These are phyloP conservation scores for Alca torda DNA, from an alignment of 2,797 vertebrate genomes.

Conservation along the genomic window DNA sequence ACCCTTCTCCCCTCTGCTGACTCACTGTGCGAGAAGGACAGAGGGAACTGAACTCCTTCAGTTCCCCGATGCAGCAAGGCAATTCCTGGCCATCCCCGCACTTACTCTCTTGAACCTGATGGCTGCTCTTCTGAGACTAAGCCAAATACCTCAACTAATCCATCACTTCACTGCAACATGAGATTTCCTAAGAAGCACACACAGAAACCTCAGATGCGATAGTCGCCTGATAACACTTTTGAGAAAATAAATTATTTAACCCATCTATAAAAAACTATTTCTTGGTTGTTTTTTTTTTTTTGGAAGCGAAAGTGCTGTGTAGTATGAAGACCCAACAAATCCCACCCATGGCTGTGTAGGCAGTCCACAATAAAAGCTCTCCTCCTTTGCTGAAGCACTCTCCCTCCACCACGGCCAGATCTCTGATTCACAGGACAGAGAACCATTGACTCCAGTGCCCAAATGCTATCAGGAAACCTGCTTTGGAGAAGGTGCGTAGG, in stretches of 20 bases:
- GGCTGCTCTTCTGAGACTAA: neutral
- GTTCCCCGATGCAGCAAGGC: neutral
- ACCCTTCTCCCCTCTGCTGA: neutral
- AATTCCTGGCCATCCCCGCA: neutral
- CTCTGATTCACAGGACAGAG: neutral
- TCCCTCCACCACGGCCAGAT: neutral
- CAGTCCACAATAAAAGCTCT: neutral
- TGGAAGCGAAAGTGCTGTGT: neutral
- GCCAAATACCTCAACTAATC: neutral
- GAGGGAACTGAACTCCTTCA: neutral
- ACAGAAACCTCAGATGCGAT: neutral
- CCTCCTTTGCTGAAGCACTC: neutral
- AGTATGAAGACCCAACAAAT: neutral
- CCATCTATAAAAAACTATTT: neutral
- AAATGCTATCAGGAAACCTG: neutral
- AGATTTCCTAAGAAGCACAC: neutral
- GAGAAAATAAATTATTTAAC: neutral
- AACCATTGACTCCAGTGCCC: neutral
- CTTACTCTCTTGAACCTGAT: neutral
- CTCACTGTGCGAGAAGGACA: neutral
- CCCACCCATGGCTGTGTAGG: fast-evolving
- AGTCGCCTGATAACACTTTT: neutral
- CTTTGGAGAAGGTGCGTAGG: neutral
- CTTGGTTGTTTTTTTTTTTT: no score
- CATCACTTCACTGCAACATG: neutral